A percentile compares a stretch with the other conserved stretches of the same genome.
phyloP scores from a whole-genome alignment of 1,140 invertebrate genomes.

The Hestina assimilis region DNA sequence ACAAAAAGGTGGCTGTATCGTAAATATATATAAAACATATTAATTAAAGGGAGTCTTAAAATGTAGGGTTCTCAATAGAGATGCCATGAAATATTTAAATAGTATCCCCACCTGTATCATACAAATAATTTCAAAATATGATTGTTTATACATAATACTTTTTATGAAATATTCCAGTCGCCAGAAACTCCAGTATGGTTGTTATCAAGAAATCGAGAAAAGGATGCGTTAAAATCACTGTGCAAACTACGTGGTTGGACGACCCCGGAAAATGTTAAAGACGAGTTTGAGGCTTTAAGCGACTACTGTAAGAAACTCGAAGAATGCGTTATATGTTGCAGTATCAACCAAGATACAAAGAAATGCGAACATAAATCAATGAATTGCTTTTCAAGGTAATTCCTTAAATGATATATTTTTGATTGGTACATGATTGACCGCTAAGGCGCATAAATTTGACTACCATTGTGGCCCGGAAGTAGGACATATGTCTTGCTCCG shows the following conservation, averaged over 20 bases:
- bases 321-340: conserved; percentile 53
- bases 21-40: too few relatives aligned
- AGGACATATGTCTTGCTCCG: too few relatives aligned
- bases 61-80: too few relatives aligned
- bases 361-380: conserved; percentile 54
- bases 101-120: too few relatives aligned
- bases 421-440: too few relatives aligned
- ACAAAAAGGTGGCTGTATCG: too few relatives aligned
- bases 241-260: conserved; percentile 78
- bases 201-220: conserved; percentile 70
- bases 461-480: too few relatives aligned
- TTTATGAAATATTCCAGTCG: conserved; percentile 64
- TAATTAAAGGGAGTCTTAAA: too few relatives aligned
- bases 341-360: conserved; percentile 30
- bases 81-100: conserved; percentile 6
- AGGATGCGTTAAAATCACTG: conserved; percentile 73
- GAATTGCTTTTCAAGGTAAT: conserved; percentile 53
- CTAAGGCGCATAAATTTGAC: too few relatives aligned
- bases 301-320: conserved; percentile 56
- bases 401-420: not conserved
- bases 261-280: conserved; percentile 59
- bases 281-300: conserved; percentile 70
- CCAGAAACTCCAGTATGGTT: conserved; percentile 85
- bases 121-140: too few relatives aligned
- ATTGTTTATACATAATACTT: too few relatives aligned